phyloP scores from a whole-genome alignment of 2,113 vertebrate species.

The Arothron firmamentum region DNA sequence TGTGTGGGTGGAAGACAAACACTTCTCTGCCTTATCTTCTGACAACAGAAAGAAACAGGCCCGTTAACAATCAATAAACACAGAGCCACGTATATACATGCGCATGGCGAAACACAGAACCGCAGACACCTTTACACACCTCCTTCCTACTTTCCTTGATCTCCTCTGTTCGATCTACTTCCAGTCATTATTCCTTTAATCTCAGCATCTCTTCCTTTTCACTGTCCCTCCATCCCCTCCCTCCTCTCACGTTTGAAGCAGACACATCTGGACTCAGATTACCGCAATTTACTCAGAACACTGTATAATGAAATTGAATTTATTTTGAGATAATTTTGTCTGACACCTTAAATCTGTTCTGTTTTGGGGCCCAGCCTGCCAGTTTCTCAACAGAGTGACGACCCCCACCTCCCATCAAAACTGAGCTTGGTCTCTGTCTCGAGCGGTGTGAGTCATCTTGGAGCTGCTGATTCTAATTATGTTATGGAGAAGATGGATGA shows the following conservation, averaged over 20 bases:
- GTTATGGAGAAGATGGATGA: slow-evolving; percentile 73
- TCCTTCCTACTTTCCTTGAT: slow-evolving; percentile 22
- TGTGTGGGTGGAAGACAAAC: slow-evolving; percentile 34
- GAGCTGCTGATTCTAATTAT: slow-evolving; percentile 73
- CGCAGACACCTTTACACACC: slow-evolving; percentile 21
- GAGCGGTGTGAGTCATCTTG: slow-evolving; percentile 67
- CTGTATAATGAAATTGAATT: slow-evolving; percentile 65
- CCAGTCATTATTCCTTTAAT: slow-evolving; percentile 45
- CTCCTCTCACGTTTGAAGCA: slow-evolving; percentile 34
- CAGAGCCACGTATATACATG: slow-evolving; percentile 29
- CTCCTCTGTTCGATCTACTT: slow-evolving; percentile 41
- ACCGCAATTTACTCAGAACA: slow-evolving; percentile 58
- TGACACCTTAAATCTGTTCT: slow-evolving; percentile 71
- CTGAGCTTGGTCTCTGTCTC: slow-evolving; percentile 68
- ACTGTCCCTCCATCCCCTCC: slow-evolving; percentile 26
- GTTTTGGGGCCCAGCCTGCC: slow-evolving; percentile 60
- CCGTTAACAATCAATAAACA: slow-evolving; percentile 69
- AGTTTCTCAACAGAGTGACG: slow-evolving; percentile 64
- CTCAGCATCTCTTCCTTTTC: slow-evolving; percentile 24
- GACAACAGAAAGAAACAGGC: slow-evolving; percentile 67
- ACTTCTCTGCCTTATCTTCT: slow-evolving; percentile 64
- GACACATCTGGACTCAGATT: slow-evolving; percentile 53
- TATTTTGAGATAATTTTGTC: slow-evolving; percentile 69
- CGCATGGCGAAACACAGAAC: not conserved
- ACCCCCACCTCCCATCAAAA: slow-evolving; percentile 69